Conservation (phyloP, 2,113 vertebrate genomes). For the Patagioenas fasciata region DNA sequence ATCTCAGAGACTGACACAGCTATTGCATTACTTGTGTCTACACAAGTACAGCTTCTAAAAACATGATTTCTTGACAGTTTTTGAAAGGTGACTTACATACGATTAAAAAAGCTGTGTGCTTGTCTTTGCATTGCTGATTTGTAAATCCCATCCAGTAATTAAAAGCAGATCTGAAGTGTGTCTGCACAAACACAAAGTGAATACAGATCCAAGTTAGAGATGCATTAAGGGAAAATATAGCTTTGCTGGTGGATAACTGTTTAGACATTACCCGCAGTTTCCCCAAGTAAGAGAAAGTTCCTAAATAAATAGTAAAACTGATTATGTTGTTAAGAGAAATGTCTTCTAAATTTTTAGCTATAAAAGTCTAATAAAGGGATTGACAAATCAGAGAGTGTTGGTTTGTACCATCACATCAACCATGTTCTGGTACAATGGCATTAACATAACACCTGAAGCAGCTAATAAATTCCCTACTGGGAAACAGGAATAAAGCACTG, state of each 20-base stretch:
- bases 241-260: background rate
- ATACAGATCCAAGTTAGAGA: constrained; percentile 27
- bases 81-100: constrained; percentile 56
- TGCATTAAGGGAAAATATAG: background rate
- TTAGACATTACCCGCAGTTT: background rate
- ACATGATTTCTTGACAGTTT: constrained; percentile 64
- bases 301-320: background rate
- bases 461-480: background rate
- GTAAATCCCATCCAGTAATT: constrained; percentile 44
- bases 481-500: background rate
- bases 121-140: constrained; percentile 47
- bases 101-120: background rate
- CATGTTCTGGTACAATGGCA: background rate
- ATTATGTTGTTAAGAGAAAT: background rate
- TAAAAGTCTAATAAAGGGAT: background rate
- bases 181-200: constrained; percentile 40
- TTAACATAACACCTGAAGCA: background rate
- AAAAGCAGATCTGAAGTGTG: constrained; percentile 55
- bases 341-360: background rate
- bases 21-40: constrained; percentile 61
- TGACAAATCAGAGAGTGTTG: background rate
- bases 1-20: constrained; percentile 33
- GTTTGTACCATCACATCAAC: background rate
- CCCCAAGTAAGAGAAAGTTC: background rate
- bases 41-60: constrained; percentile 57